These are phyloP conservation scores for Trichechus manatus DNA, from an alignment of 2,113 vertebrate species.

Conservation along the genomic window DNA sequence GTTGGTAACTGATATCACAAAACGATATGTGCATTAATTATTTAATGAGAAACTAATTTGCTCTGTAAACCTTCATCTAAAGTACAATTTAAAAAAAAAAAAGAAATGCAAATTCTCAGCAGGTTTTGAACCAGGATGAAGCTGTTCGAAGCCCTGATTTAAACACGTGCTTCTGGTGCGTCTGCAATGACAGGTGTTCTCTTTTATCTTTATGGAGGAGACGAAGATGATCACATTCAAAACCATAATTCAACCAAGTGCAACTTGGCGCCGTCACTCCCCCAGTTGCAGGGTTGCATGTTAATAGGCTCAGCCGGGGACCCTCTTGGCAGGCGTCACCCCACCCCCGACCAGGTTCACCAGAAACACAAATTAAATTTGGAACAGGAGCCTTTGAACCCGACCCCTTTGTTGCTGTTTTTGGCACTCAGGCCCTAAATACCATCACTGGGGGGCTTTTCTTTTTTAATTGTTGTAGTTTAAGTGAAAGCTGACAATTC, in stretches of 20 bases:
- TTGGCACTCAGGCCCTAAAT: neutral
- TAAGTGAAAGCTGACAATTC: too few relatives aligned
- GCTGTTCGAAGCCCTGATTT: too few relatives aligned
- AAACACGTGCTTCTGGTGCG: neutral
- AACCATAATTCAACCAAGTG: slow-evolving; percentile 32
- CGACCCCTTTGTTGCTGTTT: neutral
- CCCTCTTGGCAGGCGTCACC: neutral
- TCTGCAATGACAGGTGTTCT: neutral
- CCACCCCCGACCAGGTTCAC: neutral
- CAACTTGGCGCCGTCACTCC: neutral
- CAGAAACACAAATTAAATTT: slow-evolving; percentile 45
- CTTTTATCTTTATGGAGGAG: slow-evolving; percentile 62
- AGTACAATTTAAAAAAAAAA: too few relatives aligned
- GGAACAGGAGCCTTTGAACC: slow-evolving; percentile 4
- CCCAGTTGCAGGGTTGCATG: neutral
- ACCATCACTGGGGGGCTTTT: neutral
- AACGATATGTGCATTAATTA: too few relatives aligned
- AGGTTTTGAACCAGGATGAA: too few relatives aligned
- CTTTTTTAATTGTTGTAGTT: too few relatives aligned
- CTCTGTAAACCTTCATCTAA: too few relatives aligned
- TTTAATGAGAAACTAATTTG: too few relatives aligned
- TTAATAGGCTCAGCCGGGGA: neutral
- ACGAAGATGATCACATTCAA: slow-evolving; percentile 30
- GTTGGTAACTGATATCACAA: too few relatives aligned
- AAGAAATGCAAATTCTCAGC: too few relatives aligned